These are phyloP conservation scores for Sebastes iracundus DNA, from an alignment of 2,797 vertebrate species.

Conservation along the genomic window DNA sequence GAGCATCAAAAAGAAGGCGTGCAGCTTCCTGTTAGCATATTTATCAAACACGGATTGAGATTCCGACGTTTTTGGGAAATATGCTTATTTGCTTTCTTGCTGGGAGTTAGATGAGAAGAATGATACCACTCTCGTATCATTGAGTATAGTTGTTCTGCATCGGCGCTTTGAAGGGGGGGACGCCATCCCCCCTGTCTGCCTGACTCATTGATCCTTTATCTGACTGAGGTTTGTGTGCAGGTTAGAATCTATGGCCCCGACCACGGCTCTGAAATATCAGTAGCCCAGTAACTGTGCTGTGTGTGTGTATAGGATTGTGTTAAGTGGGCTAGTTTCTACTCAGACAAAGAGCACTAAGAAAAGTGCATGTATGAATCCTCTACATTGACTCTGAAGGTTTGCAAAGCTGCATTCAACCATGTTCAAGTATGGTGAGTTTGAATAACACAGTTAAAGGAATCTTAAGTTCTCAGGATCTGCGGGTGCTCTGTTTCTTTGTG, in stretches of 20 bases:
- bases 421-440: neutral
- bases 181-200: neutral
- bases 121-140: neutral
- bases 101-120: neutral
- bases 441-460: constrained; percentile 17
- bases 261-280: neutral
- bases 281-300: neutral
- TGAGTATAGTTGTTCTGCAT: neutral
- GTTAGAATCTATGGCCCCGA: neutral
- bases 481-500: neutral
- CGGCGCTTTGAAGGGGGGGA: neutral
- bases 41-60: neutral
- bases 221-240: neutral
- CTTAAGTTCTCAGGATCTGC: neutral
- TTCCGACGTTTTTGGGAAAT: neutral
- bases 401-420: constrained; percentile 1
- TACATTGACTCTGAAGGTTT: neutral
- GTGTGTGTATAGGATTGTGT: neutral
- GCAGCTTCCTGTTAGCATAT: neutral
- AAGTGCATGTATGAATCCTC: constrained; percentile 3
- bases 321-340: constrained; percentile 1
- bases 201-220: neutral
- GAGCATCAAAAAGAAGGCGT: neutral
- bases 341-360: constrained; percentile 2
- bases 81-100: neutral